Evolutionary conservation across 2,888 invertebrate species (phyloP), one percentile per base, ranked within the genome.

Genomic region (Seira ritae): DNA sequence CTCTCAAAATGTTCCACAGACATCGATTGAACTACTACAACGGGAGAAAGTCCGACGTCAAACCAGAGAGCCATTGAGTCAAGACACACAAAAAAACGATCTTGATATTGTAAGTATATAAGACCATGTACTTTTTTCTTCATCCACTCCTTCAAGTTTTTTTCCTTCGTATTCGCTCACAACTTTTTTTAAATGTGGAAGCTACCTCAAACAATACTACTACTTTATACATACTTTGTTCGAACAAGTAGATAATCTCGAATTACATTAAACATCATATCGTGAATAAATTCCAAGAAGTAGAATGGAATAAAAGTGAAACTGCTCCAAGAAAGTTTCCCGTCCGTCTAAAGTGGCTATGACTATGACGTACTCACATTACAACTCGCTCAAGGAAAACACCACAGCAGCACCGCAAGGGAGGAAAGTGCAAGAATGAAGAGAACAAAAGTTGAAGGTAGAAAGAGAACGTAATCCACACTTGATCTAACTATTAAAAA

Each of bases 1-100:
- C 15, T n/a, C 72, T 67, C 55, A 22, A 67, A 19, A 31, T 31
- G 67, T 55, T 55, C 73, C 55, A 71, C 68, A 60, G 50, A 50
- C 50, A 50, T 50, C 50, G 50, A 50, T 50, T 8, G 12, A 50
- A 50, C 31, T 31, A 31, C 31, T 31, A 31, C 31, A 8, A 31
- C 50, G 12, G 3, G 50, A 50, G 50, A 50, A 15, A 50, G 50
- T 50, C 50, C 50, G 15, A 50, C 50, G 12, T 50, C 50, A 50
- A 50, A 15, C 50, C 17, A n/a, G 50, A 50, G 50, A 50, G 50
- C 50, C 50, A 50, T 50, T 50, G 15, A 50, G n/a, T n/a, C n/a
- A n/a, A 50, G 50, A n/a, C 12, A 50, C n/a, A n/a, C n/a, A n/a
- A n/a, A 50, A 50, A 50, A 15, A 8, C 50, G 12, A 2, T 50